Percentiles rank a stretch among this genome's conserved stretches.
Conservation (phyloP, 1,140 invertebrate species). For the Drosophila saltans region DNA sequence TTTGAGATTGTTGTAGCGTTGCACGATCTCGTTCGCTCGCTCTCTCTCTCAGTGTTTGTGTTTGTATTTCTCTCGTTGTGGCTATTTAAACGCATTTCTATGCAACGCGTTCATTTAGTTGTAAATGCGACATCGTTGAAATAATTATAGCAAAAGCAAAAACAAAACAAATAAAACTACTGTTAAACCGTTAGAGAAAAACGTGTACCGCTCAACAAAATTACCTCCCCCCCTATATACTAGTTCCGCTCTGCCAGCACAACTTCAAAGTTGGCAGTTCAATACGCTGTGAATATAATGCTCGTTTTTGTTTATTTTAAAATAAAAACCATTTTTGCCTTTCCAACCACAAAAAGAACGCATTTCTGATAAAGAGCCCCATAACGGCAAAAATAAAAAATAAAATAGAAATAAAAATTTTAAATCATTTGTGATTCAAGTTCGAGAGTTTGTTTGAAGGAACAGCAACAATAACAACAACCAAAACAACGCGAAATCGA, state of each 20-base stretch:
- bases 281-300: slow-evolving; percentile 63
- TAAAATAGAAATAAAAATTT: slow-evolving; percentile 18
- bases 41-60: background rate
- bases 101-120: slow-evolving; percentile 55
- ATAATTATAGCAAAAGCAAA: slow-evolving; percentile 27
- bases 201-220: slow-evolving; percentile 28
- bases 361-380: slow-evolving; percentile 65
- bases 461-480: slow-evolving; percentile 7
- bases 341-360: slow-evolving; percentile 81
- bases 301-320: slow-evolving; percentile 77
- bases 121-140: slow-evolving; percentile 49
- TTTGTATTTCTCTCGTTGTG: background rate
- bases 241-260: slow-evolving; percentile 36
- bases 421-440: slow-evolving; percentile 39
- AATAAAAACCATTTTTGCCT: slow-evolving; percentile 80
- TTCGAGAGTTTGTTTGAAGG: slow-evolving; percentile 32
- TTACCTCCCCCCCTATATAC: background rate
- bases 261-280: slow-evolving; percentile 31
- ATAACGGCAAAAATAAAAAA: slow-evolving; percentile 14
- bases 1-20: no score
- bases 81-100: slow-evolving; percentile 58
- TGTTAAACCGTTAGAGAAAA: slow-evolving; percentile 22
- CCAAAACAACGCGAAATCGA: background rate
- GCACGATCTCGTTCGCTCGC: background rate
- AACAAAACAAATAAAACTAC: background rate